Base-by-base conservation (phyloP, 2,113 vertebrate species). In the Leucopsar rothschildi region DNA sequence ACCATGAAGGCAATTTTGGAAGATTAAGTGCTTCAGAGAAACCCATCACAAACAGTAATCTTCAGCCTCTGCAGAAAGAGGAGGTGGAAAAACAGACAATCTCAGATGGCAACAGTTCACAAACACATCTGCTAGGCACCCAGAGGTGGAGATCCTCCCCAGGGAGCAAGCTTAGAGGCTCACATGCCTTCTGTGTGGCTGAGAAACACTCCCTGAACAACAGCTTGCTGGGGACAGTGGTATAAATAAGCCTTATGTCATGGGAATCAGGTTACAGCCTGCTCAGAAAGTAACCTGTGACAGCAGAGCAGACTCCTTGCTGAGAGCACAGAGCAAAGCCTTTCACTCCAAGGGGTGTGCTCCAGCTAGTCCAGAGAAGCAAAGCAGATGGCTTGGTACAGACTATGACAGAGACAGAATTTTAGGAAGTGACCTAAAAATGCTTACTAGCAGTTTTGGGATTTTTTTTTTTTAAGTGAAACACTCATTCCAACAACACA, bases 181-280 rank as follows among this genome's bases (percentile, higher is more conserved):
- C 65, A 57, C n/a, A 64, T 45, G 72, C 61, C 10, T 40, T 40
- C 68, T 37, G 28, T 40, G 22, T 9, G 55, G 37, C 68, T 42
- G 24, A 77, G 60, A 88, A 96, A 66, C 52, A 19, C 76, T 86
- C 64, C 56, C 79, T 16, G 37, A 71, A 64, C 64, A 88, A 88
- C 76, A 93, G 85, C 85, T 70, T 44, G 52, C 82, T 45, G n/a
- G 88, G 60, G 72, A 90, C 47, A 56, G 52, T 0, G 2, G 60
- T 81, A 92, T 94, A 93, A 95, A 94, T 90, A 94, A 94, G 42
- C 39, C 77, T 85, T 57, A 73, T 71, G 80, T 78, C 94, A 61
- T 2, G 7, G 40, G 93, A 89, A 65, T 96, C 79, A 35, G 80
- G 65, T 92, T 96, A 88, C 94, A 93, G 91, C 68, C 84, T 70